Evolutionary conservation across 2,888 invertebrate genomes (phyloP).

Genomic region (Thalpophila matura): DNA sequence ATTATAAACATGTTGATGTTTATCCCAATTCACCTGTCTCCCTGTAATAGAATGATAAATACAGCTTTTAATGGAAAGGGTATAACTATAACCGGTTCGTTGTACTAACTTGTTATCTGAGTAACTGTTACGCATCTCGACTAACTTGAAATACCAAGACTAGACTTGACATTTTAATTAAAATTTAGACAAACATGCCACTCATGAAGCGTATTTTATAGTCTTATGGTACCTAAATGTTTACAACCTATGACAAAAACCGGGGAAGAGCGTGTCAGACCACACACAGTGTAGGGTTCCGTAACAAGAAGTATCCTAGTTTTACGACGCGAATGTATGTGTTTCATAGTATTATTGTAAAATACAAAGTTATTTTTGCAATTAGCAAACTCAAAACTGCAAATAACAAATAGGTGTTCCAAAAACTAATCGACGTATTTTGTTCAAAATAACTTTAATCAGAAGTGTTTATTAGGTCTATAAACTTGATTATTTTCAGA

Average conservation of each 20-base stretch:
- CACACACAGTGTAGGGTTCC: no score
- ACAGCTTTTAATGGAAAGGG: conserved; percentile 71
- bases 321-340: no score
- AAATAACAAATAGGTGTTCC: no score
- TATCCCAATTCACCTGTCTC: conserved; percentile 78
- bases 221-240: conserved; percentile 12
- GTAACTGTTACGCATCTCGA: conserved; percentile 7
- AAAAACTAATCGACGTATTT: no score
- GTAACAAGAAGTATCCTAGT: no score
- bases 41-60: conserved; percentile 73
- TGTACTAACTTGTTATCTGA: conserved; percentile 19
- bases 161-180: conserved; percentile 40
- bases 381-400: no score
- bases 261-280: no score
- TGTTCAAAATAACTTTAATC: no score
- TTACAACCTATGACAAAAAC: neutral
- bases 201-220: conserved; percentile 11
- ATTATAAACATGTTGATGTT: conserved; percentile 82
- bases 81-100: conserved; percentile 21
- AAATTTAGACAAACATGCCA: conserved; percentile 22
- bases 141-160: conserved; percentile 13
- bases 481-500: no score
- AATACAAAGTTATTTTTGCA: no score
- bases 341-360: no score
- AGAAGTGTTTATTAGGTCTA: no score